These are phyloP conservation scores for Neodontobutis hainanensis DNA, from an alignment of 2,113 vertebrate species.

Conservation along the genomic window DNA sequence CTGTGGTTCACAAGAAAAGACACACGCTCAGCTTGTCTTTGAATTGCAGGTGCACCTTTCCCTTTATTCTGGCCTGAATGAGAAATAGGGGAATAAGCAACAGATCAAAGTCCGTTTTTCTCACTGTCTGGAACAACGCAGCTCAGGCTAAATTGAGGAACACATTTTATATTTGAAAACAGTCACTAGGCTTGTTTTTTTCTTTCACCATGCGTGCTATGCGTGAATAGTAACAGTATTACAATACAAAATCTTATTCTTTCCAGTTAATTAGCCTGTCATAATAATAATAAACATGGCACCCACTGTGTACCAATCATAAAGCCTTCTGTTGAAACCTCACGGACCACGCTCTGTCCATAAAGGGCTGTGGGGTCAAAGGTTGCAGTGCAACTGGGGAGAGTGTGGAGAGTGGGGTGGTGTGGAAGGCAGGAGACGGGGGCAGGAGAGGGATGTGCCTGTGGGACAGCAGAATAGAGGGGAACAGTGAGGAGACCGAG, in stretches of 20 bases:
- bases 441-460: constrained; percentile 76
- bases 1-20: constrained; percentile 56
- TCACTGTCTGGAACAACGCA: constrained; percentile 46
- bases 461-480: constrained; percentile 82
- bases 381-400: constrained; percentile 76
- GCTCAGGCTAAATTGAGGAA: constrained; percentile 53
- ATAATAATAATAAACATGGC: constrained; percentile 48
- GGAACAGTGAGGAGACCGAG: constrained; percentile 83
- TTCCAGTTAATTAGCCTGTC: no score
- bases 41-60: constrained; percentile 70
- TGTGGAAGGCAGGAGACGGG: constrained; percentile 75
- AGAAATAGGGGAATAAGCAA: constrained; percentile 57
- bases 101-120: constrained; percentile 70
- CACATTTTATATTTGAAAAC: constrained; percentile 54
- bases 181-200: constrained; percentile 39
- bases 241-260: no score
- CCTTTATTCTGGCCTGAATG: constrained; percentile 63
- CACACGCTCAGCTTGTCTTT: constrained; percentile 67
- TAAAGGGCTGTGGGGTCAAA: constrained; percentile 79
- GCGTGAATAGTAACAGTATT: constrained; percentile 22
- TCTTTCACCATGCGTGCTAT: constrained; percentile 13
- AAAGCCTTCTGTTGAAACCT: constrained; percentile 73
- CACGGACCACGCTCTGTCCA: constrained; percentile 62
- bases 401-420: constrained; percentile 70
- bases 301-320: constrained; percentile 53